These are phyloP conservation scores for Burhinus bistriatus DNA, from an alignment of 2,113 vertebrate species.

Conservation along the genomic window DNA sequence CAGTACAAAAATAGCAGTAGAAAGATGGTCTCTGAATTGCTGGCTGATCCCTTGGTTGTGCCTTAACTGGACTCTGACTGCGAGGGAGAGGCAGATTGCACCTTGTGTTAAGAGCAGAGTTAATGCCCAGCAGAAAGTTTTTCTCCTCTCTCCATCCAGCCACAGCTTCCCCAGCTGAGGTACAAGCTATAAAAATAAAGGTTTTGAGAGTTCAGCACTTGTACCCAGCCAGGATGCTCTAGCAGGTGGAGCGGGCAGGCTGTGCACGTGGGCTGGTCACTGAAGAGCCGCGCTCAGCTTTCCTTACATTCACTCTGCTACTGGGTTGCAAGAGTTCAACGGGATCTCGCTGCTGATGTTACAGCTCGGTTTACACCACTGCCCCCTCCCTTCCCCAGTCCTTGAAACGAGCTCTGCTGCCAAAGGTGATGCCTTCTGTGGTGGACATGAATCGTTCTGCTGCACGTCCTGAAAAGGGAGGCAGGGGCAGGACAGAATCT, in stretches of 20 bases:
- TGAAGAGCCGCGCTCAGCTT: not conserved
- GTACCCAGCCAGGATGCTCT: not conserved
- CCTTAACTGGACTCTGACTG: not conserved
- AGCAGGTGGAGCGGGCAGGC: not conserved
- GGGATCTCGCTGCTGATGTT: not conserved
- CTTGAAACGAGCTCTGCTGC: not conserved
- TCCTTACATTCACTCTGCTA: not conserved
- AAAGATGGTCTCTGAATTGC: slow-evolving; percentile 53
- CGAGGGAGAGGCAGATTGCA: not conserved
- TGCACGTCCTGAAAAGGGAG: not conserved
- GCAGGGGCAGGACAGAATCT: slow-evolving; percentile 23
- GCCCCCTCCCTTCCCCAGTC: slow-evolving; percentile 6
- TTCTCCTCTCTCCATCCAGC: slow-evolving; percentile 5
- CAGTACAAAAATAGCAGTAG: slow-evolving; percentile 60
- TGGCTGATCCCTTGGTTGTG: slow-evolving; percentile 44
- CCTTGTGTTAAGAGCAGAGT: slow-evolving; percentile 10
- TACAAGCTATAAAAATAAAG: slow-evolving; percentile 73
- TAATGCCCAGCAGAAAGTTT: not conserved
- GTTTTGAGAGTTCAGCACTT: not conserved
- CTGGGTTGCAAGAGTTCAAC: not conserved
- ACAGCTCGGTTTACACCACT: not conserved
- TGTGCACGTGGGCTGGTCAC: not conserved
- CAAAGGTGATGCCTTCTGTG: not conserved
- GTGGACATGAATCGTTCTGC: not conserved
- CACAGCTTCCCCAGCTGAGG: slow-evolving; percentile 27